Evolutionary conservation across 2,113 vertebrate genomes (phyloP).

Genomic region (Solea solea): DNA sequence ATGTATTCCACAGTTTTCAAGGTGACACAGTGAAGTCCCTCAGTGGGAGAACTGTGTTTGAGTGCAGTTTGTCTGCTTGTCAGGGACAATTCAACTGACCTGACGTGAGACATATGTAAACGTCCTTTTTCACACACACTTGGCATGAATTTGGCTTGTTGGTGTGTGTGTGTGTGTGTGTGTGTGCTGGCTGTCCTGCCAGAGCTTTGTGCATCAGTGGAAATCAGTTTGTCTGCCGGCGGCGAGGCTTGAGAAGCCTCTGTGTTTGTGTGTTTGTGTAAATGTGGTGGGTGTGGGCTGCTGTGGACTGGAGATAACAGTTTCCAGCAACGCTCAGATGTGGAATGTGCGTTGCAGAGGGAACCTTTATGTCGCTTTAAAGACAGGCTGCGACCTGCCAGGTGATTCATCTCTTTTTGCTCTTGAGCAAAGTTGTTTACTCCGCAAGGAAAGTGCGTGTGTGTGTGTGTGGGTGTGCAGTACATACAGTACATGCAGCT

Average conservation of each 20-base stretch:
- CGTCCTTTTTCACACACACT: neutral
- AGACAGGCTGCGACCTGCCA: slow-evolving; percentile 64
- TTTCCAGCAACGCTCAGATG: slow-evolving; percentile 31
- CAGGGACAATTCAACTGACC: slow-evolving; percentile 39
- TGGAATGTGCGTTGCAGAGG: slow-evolving; percentile 56
- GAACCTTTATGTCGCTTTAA: slow-evolving; percentile 23
- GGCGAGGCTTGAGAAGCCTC: slow-evolving; percentile 16
- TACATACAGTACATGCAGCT: neutral
- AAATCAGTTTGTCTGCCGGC: slow-evolving; percentile 8
- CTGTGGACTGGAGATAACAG: slow-evolving; percentile 50
- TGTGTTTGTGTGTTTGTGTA: slow-evolving; percentile 41
- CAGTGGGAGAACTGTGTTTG: slow-evolving; percentile 44
- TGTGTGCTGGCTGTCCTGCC: neutral
- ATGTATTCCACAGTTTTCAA: slow-evolving; percentile 56
- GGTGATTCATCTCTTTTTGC: slow-evolving; percentile 45
- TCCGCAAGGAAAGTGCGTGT: neutral
- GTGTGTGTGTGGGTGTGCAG: neutral
- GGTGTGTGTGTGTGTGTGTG: no score
- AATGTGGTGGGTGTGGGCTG: slow-evolving; percentile 27
- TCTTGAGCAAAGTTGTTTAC: slow-evolving; percentile 45
- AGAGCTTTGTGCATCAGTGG: neutral
- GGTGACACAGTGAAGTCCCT: slow-evolving; percentile 55
- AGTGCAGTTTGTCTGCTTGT: slow-evolving; percentile 34
- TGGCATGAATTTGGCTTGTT: no score
- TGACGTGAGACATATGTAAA: slow-evolving; percentile 1